Conservation (phyloP, 2,888 invertebrate genomes). For the Synanthedon tipuliformis region DNA sequence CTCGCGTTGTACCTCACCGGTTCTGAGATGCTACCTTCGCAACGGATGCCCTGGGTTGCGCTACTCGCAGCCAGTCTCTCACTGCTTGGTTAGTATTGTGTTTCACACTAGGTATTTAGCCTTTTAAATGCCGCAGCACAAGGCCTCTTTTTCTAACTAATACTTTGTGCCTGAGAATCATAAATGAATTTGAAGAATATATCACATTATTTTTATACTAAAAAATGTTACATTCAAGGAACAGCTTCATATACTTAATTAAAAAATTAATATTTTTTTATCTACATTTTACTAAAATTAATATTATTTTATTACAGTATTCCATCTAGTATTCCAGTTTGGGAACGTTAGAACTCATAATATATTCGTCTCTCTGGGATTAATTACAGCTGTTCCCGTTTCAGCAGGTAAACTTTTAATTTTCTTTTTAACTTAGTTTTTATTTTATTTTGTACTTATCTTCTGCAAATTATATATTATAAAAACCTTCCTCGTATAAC, state of each 20-base stretch:
- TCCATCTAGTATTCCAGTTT: conserved; percentile 93
- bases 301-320: conserved; percentile 71
- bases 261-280: conserved; percentile 1
- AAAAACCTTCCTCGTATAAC: too few relatives aligned
- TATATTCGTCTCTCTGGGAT: conserved; percentile 92
- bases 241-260: not conserved
- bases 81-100: conserved; percentile 78
- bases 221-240: too few relatives aligned
- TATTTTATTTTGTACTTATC: too few relatives aligned
- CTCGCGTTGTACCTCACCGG: conserved; percentile 88
- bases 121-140: too few relatives aligned
- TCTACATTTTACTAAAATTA: conserved; percentile 6
- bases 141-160: too few relatives aligned
- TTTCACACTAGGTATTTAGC: too few relatives aligned
- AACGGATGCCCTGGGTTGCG: conserved; percentile 88
- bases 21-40: conserved; percentile 85
- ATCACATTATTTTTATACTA: too few relatives aligned
- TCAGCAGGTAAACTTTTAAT: conserved; percentile 81
- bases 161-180: too few relatives aligned
- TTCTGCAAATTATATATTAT: too few relatives aligned
- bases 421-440: not conserved
- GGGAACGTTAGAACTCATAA: conserved; percentile 94
- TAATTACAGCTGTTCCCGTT: conserved; percentile 93
- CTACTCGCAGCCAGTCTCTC: conserved; percentile 84
- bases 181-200: too few relatives aligned